phyloP scores from a whole-genome alignment of 2,888 invertebrate species.

The Teleogryllus oceanicus region DNA sequence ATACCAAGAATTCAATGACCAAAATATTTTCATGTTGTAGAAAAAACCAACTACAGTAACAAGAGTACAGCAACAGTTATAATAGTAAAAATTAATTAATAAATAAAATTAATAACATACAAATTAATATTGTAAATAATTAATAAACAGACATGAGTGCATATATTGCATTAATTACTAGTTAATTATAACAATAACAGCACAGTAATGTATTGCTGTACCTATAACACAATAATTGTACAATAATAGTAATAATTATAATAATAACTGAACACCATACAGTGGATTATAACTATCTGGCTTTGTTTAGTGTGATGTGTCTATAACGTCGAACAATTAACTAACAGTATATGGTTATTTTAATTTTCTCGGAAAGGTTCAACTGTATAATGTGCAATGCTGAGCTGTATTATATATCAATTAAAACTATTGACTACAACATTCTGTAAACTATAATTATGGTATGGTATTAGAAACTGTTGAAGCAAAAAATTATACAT shows the following conservation, averaged over 20 bases:
- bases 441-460: constrained; percentile 35
- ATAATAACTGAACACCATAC: constrained; percentile 32
- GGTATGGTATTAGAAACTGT: constrained; percentile 29
- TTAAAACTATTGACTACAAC: constrained; percentile 36
- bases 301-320: constrained; percentile 30
- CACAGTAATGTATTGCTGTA: constrained; percentile 3
- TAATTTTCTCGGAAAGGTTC: constrained; percentile 30
- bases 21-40: constrained; percentile 19
- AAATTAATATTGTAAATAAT: constrained; percentile 7
- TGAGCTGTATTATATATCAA: constrained; percentile 32
- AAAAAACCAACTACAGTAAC: constrained; percentile 22
- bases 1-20: constrained; percentile 26
- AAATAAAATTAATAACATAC: constrained; percentile 3
- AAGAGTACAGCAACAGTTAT: constrained; percentile 24
- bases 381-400: constrained; percentile 34
- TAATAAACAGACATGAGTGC: not conserved
- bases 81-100: constrained; percentile 27
- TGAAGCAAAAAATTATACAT: constrained; percentile 32
- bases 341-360: constrained; percentile 32
- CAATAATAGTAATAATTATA: constrained; percentile 21
- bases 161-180: constrained; percentile 18
- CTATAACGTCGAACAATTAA: constrained; percentile 33
- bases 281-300: constrained; percentile 31
- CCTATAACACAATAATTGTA: constrained; percentile 21
- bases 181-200: constrained; percentile 9